Conservation (phyloP, 2,888 invertebrate species). For the Mesorhabditis belari region DNA sequence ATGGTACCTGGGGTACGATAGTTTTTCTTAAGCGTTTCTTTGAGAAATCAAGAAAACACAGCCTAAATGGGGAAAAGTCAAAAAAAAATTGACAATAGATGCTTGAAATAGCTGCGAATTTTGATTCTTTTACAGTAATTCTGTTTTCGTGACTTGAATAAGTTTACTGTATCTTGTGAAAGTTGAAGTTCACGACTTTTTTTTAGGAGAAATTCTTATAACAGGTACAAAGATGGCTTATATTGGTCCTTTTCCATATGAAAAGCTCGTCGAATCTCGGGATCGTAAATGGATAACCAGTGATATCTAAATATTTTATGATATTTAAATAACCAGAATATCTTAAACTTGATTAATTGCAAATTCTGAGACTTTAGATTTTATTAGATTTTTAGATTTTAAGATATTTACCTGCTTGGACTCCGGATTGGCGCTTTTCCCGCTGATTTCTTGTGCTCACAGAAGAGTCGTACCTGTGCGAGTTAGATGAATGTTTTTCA, state of each 20-base stretch:
- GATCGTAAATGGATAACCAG: conserved; percentile 40
- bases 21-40: too few relatives aligned
- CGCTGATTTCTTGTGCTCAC: conserved; percentile 33
- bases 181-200: too few relatives aligned
- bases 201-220: conserved; percentile 12
- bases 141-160: too few relatives aligned
- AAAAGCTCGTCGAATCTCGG: conserved; percentile 18
- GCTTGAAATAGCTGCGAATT: too few relatives aligned
- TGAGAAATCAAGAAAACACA: too few relatives aligned
- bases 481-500: neutral
- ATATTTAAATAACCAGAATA: neutral
- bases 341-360: neutral
- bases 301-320: conserved; percentile 35
- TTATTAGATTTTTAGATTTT: neutral
- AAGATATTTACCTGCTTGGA: conserved; percentile 19
- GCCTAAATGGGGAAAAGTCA: too few relatives aligned
- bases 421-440: conserved; percentile 29
- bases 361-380: neutral
- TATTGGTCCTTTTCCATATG: conserved; percentile 31
- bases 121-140: too few relatives aligned
- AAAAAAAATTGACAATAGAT: too few relatives aligned
- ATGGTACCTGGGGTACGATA: too few relatives aligned
- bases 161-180: too few relatives aligned
- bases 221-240: conserved; percentile 32
- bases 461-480: conserved; percentile 23